Percentiles rank a stretch among this genome's conserved stretches.
phyloP scores from a whole-genome alignment of 2,888 invertebrate genomes.

The Epinotia nisella region DNA sequence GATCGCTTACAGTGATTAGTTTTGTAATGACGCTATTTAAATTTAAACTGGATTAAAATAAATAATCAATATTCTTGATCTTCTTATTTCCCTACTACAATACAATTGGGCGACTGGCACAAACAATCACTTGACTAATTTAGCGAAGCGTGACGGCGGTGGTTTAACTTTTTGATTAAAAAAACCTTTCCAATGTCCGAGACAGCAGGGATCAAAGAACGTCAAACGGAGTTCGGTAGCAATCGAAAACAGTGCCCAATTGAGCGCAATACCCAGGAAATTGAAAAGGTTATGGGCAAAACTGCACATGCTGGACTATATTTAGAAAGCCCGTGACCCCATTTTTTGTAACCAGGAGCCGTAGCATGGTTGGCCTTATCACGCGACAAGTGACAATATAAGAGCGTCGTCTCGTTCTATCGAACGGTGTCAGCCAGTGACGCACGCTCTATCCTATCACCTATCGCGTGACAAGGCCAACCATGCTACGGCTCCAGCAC shows the following conservation, averaged over 20 bases:
- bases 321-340: not conserved
- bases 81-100: not conserved
- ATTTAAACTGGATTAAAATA: not conserved
- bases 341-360: not conserved
- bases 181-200: constrained; percentile 4
- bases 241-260: not conserved
- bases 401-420: too few relatives aligned
- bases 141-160: not conserved
- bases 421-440: too few relatives aligned
- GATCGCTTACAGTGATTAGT: too few relatives aligned
- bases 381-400: too few relatives aligned
- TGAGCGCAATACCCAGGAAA: not conserved
- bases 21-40: not conserved
- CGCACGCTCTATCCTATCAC: too few relatives aligned
- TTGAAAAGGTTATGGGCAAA: not conserved
- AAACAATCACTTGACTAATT: constrained; percentile 22
- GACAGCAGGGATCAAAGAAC: constrained; percentile 31
- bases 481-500: too few relatives aligned
- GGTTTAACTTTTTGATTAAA: constrained; percentile 23
- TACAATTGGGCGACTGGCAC: not conserved
- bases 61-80: not conserved
- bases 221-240: not conserved
- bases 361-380: too few relatives aligned
- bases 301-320: not conserved
- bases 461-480: too few relatives aligned